A percentile compares a stretch with the other conserved stretches of the same genome.
phyloP scores from a whole-genome alignment of 2,888 invertebrate species.

The Euplagia quadripunctaria region DNA sequence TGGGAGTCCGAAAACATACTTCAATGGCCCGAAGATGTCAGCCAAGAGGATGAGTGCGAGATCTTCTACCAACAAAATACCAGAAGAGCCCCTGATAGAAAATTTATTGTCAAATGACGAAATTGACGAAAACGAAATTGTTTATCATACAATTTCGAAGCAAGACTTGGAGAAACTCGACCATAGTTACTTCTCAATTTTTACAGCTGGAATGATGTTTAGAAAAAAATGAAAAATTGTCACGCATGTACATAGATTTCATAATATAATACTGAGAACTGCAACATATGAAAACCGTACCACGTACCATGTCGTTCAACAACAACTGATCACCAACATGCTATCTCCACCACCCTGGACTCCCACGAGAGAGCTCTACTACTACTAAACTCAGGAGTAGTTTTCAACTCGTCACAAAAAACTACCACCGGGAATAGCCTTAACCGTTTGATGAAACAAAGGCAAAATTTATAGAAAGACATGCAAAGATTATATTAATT shows the following conservation, averaged over 20 bases:
- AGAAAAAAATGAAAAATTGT: not conserved
- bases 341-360: conserved; percentile 12
- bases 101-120: conserved; percentile 22
- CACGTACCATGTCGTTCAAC: not conserved
- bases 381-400: conserved; percentile 13
- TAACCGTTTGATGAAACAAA: conserved; percentile 20
- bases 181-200: conserved; percentile 22
- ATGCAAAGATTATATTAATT: conserved; percentile 23
- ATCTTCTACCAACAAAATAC: conserved; percentile 11
- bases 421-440: conserved; percentile 4
- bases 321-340: not conserved
- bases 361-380: conserved; percentile 4
- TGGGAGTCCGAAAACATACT: conserved; percentile 25
- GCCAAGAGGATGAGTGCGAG: conserved; percentile 17
- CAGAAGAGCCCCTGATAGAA: conserved; percentile 15
- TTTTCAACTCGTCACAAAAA: conserved; percentile 14
- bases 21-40: not conserved
- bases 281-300: not conserved
- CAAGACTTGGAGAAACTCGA: conserved; percentile 16
- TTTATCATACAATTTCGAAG: not conserved
- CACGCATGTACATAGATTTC: conserved; percentile 7
- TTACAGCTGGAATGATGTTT: conserved; percentile 17
- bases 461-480: conserved; percentile 34
- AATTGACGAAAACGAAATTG: no score
- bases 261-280: conserved; percentile 4